Conservation (phyloP, 2,888 invertebrate species). For the Phaonia tiefii region DNA sequence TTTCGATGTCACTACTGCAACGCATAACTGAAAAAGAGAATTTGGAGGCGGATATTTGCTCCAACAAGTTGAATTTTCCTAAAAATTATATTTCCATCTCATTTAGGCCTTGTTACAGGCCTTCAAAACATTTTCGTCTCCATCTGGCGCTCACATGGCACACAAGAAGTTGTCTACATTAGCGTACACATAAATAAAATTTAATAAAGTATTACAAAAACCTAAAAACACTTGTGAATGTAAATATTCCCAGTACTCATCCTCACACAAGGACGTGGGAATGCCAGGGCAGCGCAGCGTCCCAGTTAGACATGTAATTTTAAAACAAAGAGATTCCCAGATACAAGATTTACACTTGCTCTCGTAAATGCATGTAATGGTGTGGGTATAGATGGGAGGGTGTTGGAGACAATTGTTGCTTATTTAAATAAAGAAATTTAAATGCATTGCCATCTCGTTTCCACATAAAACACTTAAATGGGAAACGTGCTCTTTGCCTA, state of each 20-base stretch:
- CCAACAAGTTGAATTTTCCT: no score
- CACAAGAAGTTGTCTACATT: constrained; percentile 45
- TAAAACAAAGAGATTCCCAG: constrained; percentile 26
- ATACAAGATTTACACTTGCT: constrained; percentile 40
- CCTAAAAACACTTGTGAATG: constrained; percentile 45
- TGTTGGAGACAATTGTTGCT: constrained; percentile 48
- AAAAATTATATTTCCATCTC: no score
- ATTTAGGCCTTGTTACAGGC: no score
- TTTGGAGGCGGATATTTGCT: no score
- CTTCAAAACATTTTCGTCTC: no score
- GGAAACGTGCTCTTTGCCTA: constrained; percentile 45
- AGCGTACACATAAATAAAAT: constrained; percentile 55
- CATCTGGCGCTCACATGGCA: constrained; percentile 36
- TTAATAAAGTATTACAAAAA: constrained; percentile 60
- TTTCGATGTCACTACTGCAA: no score
- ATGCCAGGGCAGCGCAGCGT: background rate
- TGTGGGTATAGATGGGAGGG: background rate
- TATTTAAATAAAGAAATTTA: constrained; percentile 58
- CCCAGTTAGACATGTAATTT: background rate
- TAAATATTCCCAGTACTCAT: constrained; percentile 30
- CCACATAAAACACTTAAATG: constrained; percentile 58
- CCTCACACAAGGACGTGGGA: background rate
- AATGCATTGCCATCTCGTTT: constrained; percentile 56
- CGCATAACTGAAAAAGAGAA: no score
- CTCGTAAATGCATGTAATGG: background rate